Evolutionary conservation across 2,797 vertebrate genomes (phyloP).

Genomic region (Onychomys leucogaster): DNA sequence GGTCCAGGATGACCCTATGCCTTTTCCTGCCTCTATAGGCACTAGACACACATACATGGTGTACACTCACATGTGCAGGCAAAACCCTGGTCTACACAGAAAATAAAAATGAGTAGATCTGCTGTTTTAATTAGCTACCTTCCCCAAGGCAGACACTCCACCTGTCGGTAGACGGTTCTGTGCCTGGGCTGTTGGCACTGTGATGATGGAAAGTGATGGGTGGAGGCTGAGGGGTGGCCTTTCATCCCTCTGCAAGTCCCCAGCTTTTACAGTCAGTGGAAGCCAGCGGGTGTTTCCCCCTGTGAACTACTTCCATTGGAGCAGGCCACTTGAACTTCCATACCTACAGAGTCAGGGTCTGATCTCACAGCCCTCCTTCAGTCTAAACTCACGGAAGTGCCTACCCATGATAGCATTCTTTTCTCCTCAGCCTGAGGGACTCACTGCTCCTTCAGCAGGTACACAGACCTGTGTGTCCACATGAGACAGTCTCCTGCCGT

Average conservation of each 20-base stretch:
- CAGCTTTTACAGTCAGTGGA: background rate
- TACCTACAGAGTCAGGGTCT: background rate
- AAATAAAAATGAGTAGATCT: background rate
- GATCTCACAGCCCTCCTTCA: background rate
- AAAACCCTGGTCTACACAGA: background rate
- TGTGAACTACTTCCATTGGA: background rate
- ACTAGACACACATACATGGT: background rate
- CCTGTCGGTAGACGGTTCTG: background rate
- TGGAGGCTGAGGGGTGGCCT: background rate
- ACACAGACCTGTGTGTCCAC: background rate
- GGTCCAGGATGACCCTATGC: background rate
- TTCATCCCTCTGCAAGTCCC: background rate
- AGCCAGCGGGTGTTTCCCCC: background rate
- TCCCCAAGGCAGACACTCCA: background rate
- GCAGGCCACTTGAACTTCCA: background rate
- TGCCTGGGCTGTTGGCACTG: background rate
- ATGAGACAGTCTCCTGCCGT: background rate
- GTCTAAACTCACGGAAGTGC: background rate
- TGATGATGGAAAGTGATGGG: background rate
- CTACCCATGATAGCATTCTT: background rate
- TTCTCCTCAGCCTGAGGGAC: background rate
- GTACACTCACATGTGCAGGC: background rate
- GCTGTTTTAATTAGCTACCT: background rate
- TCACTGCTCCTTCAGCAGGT: background rate
- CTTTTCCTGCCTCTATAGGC: background rate